Percentiles rank a stretch among this genome's conserved stretches.
phyloP scores from a whole-genome alignment of 2,797 vertebrate genomes.

The Calcarius lapponicus region DNA sequence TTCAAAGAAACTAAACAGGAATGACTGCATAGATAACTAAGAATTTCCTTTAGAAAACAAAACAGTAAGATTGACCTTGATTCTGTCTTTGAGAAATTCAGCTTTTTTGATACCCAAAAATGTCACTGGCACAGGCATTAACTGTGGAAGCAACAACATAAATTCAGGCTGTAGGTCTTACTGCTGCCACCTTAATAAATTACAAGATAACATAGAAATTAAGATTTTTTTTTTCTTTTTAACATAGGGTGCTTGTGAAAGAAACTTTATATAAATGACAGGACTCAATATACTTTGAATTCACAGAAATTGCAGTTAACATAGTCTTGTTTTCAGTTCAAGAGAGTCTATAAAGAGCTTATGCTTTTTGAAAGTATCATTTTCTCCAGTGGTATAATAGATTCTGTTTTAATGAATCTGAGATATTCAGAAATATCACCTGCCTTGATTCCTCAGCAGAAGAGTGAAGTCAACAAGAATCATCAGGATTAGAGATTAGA shows the following conservation, averaged over 20 bases:
- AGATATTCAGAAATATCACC: background rate
- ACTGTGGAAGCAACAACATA: background rate
- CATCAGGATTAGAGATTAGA: background rate
- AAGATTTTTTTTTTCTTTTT: background rate
- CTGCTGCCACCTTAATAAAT: background rate
- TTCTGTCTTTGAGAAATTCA: conserved; percentile 70
- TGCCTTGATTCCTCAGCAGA: background rate
- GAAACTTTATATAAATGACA: background rate
- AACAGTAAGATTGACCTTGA: conserved; percentile 77
- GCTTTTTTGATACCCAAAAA: conserved; percentile 66
- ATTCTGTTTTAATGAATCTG: background rate
- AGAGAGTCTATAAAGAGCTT: background rate
- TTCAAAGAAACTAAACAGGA: background rate
- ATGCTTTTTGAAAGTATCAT: background rate
- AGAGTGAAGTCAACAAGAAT: background rate
- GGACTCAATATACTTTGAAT: background rate
- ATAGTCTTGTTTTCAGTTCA: background rate
- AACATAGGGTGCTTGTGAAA: background rate
- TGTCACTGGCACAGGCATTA: conserved; percentile 71
- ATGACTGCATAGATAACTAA: background rate
- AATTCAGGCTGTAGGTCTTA: background rate
- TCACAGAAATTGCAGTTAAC: background rate
- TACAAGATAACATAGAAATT: background rate
- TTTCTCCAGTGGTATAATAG: background rate
- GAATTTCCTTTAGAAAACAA: conserved; percentile 29